Base-by-base conservation (phyloP, 2,113 vertebrate species). In the Jaculus jaculus region DNA sequence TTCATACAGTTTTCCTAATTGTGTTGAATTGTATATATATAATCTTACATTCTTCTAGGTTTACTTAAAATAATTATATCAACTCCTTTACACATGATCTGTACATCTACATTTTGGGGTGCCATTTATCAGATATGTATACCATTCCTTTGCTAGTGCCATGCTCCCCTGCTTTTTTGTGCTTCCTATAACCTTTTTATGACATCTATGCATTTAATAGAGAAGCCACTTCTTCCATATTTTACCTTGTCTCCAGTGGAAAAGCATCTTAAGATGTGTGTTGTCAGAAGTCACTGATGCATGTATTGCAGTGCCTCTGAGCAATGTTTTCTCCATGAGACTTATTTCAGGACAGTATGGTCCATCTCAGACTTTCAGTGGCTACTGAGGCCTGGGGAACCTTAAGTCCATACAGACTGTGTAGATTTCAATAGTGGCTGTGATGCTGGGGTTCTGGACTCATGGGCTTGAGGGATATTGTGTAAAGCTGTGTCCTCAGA, bases 201-300 rank as follows among this genome's bases (percentile, higher is more conserved):
- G 15, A 26, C 39, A 1, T 21, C 13, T 51, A 73, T 23, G 26
- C 30, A 42, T 73, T 87, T 72, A 12, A 21, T 42, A 26, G 12
- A 51, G 30, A 9, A 28, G 11, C 34, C 4, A 28, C 24, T 80
- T 69, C 12, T 80, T 39, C 23, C 23, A 51, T 10, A 71, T 23
- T 66, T 80, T 65, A 39, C 2, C 39, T 10, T 39, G 2, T 0
- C 8, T 73, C 73, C 39, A 54, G 3, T 54, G n/a, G 4, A 3
- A 81, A 90, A 61, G n/a, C 16, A 61, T 58, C 0, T 34, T 80
- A 9, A 65, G 12, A 23, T 74, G 6, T 18, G 30, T 54, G 16
- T 16, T 12, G 3, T 4, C 32, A 13, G 21, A 26, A 11, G 26
- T n/a, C 1, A 54, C 75, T 58, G 26, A 0, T 77, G 7, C 1